These are phyloP conservation scores for Scotopteryx bipunctaria DNA, from an alignment of 2,888 invertebrate species.

Conservation along the genomic window DNA sequence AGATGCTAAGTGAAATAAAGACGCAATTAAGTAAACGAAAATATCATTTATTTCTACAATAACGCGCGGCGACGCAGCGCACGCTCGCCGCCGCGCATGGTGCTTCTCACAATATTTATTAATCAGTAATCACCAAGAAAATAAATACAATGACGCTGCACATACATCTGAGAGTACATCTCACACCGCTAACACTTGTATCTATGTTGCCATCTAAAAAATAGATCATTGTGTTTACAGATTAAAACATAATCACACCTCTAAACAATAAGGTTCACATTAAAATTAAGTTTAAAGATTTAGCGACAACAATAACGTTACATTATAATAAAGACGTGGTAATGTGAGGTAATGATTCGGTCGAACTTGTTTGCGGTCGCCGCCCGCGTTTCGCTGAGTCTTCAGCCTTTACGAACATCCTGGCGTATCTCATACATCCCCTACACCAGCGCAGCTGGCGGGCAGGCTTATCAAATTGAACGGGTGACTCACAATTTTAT, in stretches of 20 bases:
- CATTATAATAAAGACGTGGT: conserved; percentile 67
- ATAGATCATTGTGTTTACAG: conserved; percentile 63
- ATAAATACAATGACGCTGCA: conserved; percentile 74
- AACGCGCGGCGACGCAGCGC: conserved; percentile 61
- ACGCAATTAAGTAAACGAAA: conserved; percentile 77
- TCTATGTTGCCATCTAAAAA: conserved; percentile 71
- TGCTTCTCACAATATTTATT: conserved; percentile 79
- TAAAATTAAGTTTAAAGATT: conserved; percentile 70
- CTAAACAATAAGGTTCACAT: conserved; percentile 63
- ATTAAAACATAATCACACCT: conserved; percentile 63
- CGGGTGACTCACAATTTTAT: too few relatives aligned
- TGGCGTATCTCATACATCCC: too few relatives aligned
- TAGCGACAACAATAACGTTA: conserved; percentile 77
- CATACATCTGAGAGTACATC: conserved; percentile 45
- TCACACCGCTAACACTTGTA: conserved; percentile 66
- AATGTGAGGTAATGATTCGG: conserved; percentile 78
- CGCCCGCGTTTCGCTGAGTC: conserved; percentile 11
- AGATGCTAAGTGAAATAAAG: conserved; percentile 59
- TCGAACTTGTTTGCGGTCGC: conserved; percentile 56
- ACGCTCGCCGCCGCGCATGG: conserved; percentile 55
- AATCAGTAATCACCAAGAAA: conserved; percentile 73
- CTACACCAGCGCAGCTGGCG: too few relatives aligned
- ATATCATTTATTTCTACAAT: conserved; percentile 83
- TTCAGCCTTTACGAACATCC: too few relatives aligned
- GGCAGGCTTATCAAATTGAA: too few relatives aligned